Evolutionary conservation across 2,888 invertebrate genomes (phyloP).

Genomic region (Epistrophella euchroma): DNA sequence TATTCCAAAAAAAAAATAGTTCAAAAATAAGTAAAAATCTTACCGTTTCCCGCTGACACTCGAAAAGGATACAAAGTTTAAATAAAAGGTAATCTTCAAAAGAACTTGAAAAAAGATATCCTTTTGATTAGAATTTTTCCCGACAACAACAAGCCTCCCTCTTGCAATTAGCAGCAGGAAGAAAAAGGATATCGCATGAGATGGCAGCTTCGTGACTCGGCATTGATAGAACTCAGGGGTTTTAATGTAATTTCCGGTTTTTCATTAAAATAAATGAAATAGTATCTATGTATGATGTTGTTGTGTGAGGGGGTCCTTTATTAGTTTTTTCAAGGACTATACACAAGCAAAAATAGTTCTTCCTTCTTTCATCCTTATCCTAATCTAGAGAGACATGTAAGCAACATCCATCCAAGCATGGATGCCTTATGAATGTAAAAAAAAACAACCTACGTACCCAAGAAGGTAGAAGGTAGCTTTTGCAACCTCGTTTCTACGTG

Average conservation of each 20-base stretch:
- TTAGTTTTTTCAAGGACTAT: constrained; percentile 42
- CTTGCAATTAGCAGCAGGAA: constrained; percentile 47
- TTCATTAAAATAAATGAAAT: constrained; percentile 61
- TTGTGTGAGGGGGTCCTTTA: not conserved
- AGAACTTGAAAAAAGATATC: constrained; percentile 53
- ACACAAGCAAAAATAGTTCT: constrained; percentile 22
- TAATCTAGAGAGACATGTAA: constrained; percentile 38
- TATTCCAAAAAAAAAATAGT: constrained; percentile 22
- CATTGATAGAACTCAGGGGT: constrained; percentile 35
- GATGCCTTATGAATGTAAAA: constrained; percentile 29
- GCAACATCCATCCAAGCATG: constrained; percentile 35
- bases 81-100: constrained; percentile 68
- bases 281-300: not conserved
- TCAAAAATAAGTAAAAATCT: constrained; percentile 9
- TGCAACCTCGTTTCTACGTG: constrained; percentile 15
- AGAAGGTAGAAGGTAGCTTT: constrained; percentile 39
- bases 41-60: constrained; percentile 5
- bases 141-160: constrained; percentile 11
- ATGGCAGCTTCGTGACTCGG: constrained; percentile 7
- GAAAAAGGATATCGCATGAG: constrained; percentile 39
- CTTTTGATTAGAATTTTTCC: constrained; percentile 62
- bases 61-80: constrained; percentile 49
- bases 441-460: constrained; percentile 9
- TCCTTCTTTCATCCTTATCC: constrained; percentile 15
- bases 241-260: constrained; percentile 70